Evolutionary conservation across 2,888 invertebrate genomes (phyloP), one percentile per base, ranked within the genome.

Genomic region (Arenicola marina): DNA sequence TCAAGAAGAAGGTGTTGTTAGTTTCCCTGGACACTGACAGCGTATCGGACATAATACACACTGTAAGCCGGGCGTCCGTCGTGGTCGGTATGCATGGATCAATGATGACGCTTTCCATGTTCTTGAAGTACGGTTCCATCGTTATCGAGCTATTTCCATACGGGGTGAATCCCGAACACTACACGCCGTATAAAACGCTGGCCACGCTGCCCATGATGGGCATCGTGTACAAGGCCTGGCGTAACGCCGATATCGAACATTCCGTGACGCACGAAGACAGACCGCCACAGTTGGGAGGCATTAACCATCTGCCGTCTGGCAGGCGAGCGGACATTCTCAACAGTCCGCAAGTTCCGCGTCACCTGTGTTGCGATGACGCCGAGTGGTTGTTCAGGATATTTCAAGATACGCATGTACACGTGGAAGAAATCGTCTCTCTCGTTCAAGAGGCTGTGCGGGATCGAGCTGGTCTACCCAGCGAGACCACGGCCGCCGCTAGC

Each of bases 141-240:
- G 67, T 86, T 1, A 68, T 86, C 18, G 86, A 86, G 74, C 63
- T 86, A n/a, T 86, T 86, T 73, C 86, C 86, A 0, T 86, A 81
- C 74, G 86, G 82, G 0, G 79, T 86, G 29, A 77, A 78, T 61
- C 82, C 85, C 21, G 67, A 75, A 2, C 69, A 82, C 63, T 85
- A 85, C 56, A 84, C 85, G 3, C 85, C 85, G 18, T 83, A 84
- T 62, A 81, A 78, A 70, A 83, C 84, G 2, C 69, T 86, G 24
- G 76, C 77, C 51, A 56, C 71, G n/a, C 58, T 84, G 3, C 69
- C 73, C 2, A 78, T 74, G 11, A 76, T 81, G 72, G 72, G 75
- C 7, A 65, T 85, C 32, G 61, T 73, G 2, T 86, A 86, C 67
- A 71, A 66, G 32, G 66, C 81, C 0, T 86, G 86, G 86, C 64